Percentiles rank a stretch among this genome's conserved stretches.
Conservation (phyloP, 1,140 invertebrate species). For the Cyclina sinensis region DNA sequence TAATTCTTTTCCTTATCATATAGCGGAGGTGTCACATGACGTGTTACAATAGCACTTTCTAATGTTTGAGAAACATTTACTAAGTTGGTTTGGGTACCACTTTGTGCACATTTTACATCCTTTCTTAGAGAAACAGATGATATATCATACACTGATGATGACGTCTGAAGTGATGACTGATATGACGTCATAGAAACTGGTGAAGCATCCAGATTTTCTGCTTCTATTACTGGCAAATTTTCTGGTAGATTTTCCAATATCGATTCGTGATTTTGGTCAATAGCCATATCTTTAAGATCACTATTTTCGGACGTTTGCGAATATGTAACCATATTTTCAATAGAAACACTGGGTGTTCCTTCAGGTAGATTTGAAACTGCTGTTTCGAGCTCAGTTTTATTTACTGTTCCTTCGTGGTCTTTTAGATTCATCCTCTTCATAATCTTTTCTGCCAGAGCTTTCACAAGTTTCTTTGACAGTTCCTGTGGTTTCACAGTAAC, state of each 20-base stretch:
- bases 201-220: background rate
- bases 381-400: slow-evolving; percentile 37
- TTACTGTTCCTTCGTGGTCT: background rate
- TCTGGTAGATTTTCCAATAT: slow-evolving; percentile 39
- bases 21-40: background rate
- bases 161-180: background rate
- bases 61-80: slow-evolving; percentile 9
- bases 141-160: background rate
- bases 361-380: slow-evolving; percentile 47
- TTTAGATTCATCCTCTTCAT: slow-evolving; percentile 67
- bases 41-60: background rate
- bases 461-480: slow-evolving; percentile 67
- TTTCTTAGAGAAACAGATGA: background rate
- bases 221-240: slow-evolving; percentile 37
- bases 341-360: background rate
- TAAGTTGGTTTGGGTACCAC: background rate
- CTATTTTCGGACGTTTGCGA: background rate
- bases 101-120: background rate
- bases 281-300: background rate
- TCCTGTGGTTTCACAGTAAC: slow-evolving; percentile 51
- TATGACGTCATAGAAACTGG: slow-evolving; percentile 25
- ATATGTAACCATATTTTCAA: background rate
- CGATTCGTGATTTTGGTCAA: slow-evolving; percentile 44
- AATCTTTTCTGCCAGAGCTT: slow-evolving; percentile 70
- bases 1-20: background rate